Conservation (phyloP, 2,888 invertebrate species). For the Spisula solida region DNA sequence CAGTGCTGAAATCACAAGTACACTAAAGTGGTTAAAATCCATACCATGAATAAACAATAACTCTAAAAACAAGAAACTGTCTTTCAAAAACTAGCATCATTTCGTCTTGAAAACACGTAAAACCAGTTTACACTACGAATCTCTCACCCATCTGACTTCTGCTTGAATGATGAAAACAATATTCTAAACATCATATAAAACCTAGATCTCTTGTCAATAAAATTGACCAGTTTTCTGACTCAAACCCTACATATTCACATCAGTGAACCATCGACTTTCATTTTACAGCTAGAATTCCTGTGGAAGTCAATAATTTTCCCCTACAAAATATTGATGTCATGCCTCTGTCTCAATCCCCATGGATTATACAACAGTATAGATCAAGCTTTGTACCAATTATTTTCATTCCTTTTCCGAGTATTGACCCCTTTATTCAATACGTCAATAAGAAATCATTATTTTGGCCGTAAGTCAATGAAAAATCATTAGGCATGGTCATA, state of each 20-base stretch:
- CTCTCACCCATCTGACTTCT: slow-evolving; percentile 20
- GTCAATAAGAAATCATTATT: slow-evolving; percentile 72
- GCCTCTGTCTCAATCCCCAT: slow-evolving; percentile 69
- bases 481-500: slow-evolving; percentile 54
- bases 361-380: slow-evolving; percentile 80
- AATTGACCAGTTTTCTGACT: slow-evolving; percentile 79
- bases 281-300: slow-evolving; percentile 75
- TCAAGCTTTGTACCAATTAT: slow-evolving; percentile 73
- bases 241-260: slow-evolving; percentile 71
- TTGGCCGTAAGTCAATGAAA: slow-evolving; percentile 66
- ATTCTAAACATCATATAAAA: slow-evolving; percentile 67
- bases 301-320: slow-evolving; percentile 80
- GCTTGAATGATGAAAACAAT: slow-evolving; percentile 52
- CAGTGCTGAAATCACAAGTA: slow-evolving; percentile 50
- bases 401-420: slow-evolving; percentile 47
- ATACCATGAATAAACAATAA: slow-evolving; percentile 19
- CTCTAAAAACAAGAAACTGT: not conserved
- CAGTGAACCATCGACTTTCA: slow-evolving; percentile 72
- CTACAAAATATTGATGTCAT: slow-evolving; percentile 82
- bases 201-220: slow-evolving; percentile 77
- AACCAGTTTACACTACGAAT: slow-evolving; percentile 20
- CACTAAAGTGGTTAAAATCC: slow-evolving; percentile 16
- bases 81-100: not conserved
- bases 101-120: not conserved
- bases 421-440: slow-evolving; percentile 61